Evolutionary conservation across 2,113 vertebrate species (phyloP).

Genomic region (Pelvicachromis taeniatus): DNA sequence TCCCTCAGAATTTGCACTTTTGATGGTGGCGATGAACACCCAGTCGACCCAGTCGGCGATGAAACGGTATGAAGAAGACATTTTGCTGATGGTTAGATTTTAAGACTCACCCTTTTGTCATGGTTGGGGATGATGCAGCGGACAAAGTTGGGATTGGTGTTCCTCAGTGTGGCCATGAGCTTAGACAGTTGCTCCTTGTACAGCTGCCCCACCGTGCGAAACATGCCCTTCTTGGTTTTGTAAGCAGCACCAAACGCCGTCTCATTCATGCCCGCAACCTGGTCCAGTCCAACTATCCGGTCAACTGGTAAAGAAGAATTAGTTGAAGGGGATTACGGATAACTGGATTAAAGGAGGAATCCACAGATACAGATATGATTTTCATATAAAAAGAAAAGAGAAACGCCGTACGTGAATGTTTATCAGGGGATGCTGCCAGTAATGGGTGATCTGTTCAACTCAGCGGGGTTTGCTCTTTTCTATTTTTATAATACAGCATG

Average conservation of each 20-base stretch:
- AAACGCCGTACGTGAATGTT: background rate
- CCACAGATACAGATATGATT: background rate
- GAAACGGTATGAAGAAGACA: background rate
- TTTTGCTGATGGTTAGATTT: background rate
- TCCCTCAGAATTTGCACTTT: background rate
- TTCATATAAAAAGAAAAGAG: background rate
- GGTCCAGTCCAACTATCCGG: conserved; percentile 96
- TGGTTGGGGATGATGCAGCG: background rate
- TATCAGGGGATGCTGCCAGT: background rate
- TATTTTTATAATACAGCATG: background rate
- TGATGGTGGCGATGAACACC: accelerated
- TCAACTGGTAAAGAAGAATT: conserved; percentile 77
- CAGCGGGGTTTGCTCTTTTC: conserved; percentile 4
- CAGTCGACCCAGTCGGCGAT: accelerated
- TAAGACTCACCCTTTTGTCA: conserved; percentile 80
- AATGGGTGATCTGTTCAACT: background rate
- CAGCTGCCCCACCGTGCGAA: background rate
- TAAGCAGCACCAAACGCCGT: conserved; percentile 82
- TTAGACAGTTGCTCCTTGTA: background rate
- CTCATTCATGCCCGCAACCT: conserved; percentile 95
- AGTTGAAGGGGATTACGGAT: background rate
- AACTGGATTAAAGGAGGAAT: background rate
- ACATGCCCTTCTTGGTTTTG: background rate
- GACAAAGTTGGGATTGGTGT: background rate
- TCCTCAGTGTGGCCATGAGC: background rate